Conservation (phyloP, 2,797 vertebrate genomes). For the Vespertilio murinus region DNA sequence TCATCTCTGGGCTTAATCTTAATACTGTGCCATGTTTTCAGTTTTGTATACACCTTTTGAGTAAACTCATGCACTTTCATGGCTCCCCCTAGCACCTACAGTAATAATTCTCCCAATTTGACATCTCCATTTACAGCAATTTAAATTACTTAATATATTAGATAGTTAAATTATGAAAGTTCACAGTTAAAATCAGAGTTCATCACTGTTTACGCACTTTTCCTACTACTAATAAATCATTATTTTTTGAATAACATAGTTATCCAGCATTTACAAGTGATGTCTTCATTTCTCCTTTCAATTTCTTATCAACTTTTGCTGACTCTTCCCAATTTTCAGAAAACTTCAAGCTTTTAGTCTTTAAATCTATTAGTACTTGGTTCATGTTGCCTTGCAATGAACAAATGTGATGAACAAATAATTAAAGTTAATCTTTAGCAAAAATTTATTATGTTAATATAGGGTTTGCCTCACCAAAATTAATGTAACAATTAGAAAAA, state of each 20-base stretch:
- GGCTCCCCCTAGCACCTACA: not conserved
- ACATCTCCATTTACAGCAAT: not conserved
- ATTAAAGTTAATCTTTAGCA: not conserved
- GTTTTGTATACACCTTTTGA: not conserved
- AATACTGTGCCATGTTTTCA: not conserved
- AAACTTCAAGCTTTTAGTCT: not conserved
- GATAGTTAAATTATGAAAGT: slow-evolving; percentile 17
- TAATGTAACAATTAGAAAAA: not conserved
- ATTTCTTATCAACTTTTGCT: not conserved
- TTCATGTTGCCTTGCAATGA: not conserved
- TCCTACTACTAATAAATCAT: not conserved
- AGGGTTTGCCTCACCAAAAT: not conserved
- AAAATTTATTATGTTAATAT: not conserved
- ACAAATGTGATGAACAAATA: not conserved
- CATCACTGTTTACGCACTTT: not conserved
- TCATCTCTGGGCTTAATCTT: not conserved
- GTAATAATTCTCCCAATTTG: not conserved
- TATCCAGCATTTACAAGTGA: not conserved
- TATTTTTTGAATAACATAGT: not conserved
- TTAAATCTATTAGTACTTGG: not conserved
- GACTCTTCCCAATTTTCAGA: not conserved
- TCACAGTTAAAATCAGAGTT: not conserved
- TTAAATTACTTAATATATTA: not conserved
- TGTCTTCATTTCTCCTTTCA: not conserved
- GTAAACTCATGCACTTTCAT: not conserved